A percentile compares a stretch with the other conserved stretches of the same genome.
These are phyloP conservation scores for Tylochromis polylepis DNA, from an alignment of 2,113 vertebrate species.

Conservation along the genomic window DNA sequence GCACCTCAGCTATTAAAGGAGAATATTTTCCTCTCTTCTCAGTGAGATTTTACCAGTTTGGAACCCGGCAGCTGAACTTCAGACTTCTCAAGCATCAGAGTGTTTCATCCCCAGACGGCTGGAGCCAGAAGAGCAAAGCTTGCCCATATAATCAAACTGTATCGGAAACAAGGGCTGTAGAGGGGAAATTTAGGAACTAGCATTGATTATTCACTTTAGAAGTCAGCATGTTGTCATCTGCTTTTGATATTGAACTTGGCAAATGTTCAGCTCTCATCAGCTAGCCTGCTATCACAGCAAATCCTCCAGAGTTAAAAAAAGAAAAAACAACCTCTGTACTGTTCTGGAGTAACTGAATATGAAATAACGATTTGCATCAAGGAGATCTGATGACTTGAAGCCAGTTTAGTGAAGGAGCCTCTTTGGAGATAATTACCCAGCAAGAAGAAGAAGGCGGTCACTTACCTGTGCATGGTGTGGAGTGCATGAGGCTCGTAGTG, in stretches of 20 bases:
- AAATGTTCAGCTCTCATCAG: constrained; percentile 32
- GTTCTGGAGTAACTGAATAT: not conserved
- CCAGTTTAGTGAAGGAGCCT: not conserved
- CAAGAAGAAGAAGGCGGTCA: not conserved
- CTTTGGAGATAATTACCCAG: not conserved
- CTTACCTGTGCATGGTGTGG: constrained; percentile 90
- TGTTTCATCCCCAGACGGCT: not conserved
- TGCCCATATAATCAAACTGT: constrained; percentile 9
- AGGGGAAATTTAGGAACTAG: not conserved
- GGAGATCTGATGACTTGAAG: not conserved
- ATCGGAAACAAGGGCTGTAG: constrained; percentile 17
- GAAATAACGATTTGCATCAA: not conserved
- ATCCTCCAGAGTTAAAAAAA: not conserved
- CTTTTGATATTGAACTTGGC: constrained; percentile 36
- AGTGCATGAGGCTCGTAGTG: constrained; percentile 90
- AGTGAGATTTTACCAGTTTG: not conserved
- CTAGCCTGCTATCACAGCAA: not conserved
- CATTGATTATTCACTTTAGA: constrained; percentile 45
- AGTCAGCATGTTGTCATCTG: constrained; percentile 40
- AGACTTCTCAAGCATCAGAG: not conserved
- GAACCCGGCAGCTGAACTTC: not conserved
- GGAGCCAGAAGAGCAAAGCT: not conserved
- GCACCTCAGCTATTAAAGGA: not conserved
- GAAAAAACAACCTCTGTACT: not conserved
- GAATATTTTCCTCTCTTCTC: not conserved